Conservation (phyloP, 2,113 vertebrate genomes). For the Eudorcas thomsonii region DNA sequence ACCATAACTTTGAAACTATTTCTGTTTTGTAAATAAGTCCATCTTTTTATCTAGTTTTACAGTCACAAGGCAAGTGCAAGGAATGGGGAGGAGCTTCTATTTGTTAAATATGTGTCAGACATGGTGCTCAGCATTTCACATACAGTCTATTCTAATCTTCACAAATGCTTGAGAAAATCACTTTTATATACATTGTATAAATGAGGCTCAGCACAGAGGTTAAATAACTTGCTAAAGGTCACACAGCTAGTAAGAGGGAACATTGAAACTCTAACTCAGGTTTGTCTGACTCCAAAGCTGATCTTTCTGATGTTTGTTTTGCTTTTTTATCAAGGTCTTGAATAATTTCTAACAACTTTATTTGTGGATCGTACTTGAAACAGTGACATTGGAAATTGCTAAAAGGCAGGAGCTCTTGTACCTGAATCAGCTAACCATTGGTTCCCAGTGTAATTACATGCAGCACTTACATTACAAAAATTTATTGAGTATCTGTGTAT, state of each 20-base stretch:
- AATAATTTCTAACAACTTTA: constrained; percentile 7
- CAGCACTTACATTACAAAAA: not conserved
- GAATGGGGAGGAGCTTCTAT: not conserved
- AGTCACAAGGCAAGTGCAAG: not conserved
- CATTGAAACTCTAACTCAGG: not conserved
- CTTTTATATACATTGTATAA: not conserved
- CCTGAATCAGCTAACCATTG: not conserved
- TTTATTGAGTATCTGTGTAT: not conserved
- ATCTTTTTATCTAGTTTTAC: not conserved
- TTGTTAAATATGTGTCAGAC: not conserved
- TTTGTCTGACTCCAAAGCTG: not conserved
- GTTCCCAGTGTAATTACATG: not conserved
- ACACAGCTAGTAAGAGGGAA: not conserved
- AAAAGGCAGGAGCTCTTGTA: not conserved
- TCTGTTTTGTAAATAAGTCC: not conserved
- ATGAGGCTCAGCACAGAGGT: not conserved
- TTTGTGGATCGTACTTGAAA: not conserved
- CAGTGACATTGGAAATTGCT: not conserved
- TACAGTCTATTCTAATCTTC: not conserved
- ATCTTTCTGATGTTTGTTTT: not conserved
- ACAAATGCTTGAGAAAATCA: not conserved
- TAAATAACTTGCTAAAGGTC: not conserved
- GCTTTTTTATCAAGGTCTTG: not conserved
- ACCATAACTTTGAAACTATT: not conserved
- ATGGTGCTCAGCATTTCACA: not conserved